phyloP scores from a whole-genome alignment of 1,140 invertebrate species.

The Bombus consobrinus region DNA sequence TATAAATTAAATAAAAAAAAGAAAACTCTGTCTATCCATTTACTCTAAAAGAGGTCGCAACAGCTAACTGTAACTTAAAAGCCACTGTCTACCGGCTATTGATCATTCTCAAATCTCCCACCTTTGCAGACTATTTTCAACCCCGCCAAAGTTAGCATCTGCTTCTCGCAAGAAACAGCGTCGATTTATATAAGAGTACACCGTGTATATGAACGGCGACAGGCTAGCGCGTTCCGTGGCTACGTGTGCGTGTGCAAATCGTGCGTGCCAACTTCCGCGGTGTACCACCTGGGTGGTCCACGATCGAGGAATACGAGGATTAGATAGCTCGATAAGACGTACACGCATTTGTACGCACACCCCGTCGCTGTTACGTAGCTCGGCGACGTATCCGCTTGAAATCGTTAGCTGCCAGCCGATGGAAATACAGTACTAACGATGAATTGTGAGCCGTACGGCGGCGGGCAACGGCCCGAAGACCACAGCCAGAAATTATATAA shows the following conservation, averaged over 20 bases:
- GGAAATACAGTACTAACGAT: slow-evolving; percentile 45
- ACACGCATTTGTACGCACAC: slow-evolving; percentile 54
- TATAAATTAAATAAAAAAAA: too few relatives aligned
- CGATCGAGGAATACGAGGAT: slow-evolving; percentile 64
- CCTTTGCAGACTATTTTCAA: too few relatives aligned
- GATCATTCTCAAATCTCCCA: too few relatives aligned
- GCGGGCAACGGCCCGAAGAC: not conserved
- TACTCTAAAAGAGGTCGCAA: too few relatives aligned
- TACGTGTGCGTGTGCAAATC: slow-evolving; percentile 57
- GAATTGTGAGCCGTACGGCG: slow-evolving; percentile 30
- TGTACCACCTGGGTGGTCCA: slow-evolving; percentile 64
- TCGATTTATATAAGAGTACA: not conserved
- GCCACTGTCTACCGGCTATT: too few relatives aligned
- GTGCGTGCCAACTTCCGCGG: slow-evolving; percentile 67
- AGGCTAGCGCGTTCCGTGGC: slow-evolving; percentile 27
- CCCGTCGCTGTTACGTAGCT: slow-evolving; percentile 1
- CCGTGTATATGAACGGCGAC: slow-evolving; percentile 46
- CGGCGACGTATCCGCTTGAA: not conserved
- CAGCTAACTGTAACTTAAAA: too few relatives aligned
- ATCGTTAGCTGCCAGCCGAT: slow-evolving; percentile 30
- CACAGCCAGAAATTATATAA: slow-evolving; percentile 35
- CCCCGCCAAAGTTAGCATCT: too few relatives aligned
- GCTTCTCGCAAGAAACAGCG: not conserved
- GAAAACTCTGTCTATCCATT: too few relatives aligned
- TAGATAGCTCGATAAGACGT: slow-evolving; percentile 63